Percentiles rank a stretch among this genome's conserved stretches.
Evolutionary conservation across 2,888 invertebrate species (phyloP).

Genomic region (Pomacea canaliculata): DNA sequence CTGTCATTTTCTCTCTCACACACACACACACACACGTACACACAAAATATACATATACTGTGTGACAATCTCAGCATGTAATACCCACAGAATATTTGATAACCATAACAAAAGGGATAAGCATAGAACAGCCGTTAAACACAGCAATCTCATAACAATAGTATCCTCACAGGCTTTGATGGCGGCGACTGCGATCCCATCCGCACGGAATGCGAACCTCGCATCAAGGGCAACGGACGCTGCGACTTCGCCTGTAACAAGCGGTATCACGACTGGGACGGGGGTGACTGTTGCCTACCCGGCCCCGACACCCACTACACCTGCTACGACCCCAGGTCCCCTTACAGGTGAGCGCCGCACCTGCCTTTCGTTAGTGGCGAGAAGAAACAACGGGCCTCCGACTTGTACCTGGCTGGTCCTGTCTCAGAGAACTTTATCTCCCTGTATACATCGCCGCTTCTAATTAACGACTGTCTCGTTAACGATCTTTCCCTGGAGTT

Average conservation of each 20-base stretch:
- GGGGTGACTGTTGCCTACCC: conserved; percentile 61
- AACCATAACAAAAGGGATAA: no score
- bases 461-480: no score
- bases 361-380: background rate
- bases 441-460: no score
- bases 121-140: no score
- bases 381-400: background rate
- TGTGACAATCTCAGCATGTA: no score
- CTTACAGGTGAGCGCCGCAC: conserved; percentile 45
- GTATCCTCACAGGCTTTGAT: conserved; percentile 41
- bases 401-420: background rate
- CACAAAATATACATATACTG: no score
- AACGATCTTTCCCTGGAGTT: no score
- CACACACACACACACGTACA: no score
- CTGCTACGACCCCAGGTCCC: conserved; percentile 59
- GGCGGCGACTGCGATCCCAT: conserved; percentile 64
- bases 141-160: no score
- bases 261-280: conserved; percentile 57
- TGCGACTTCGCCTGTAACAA: conserved; percentile 63
- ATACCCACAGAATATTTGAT: no score
- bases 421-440: background rate
- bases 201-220: conserved; percentile 38
- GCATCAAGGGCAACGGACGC: conserved; percentile 49
- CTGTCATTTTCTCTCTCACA: no score
- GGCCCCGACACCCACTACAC: conserved; percentile 38